A percentile compares a stretch with the other conserved stretches of the same genome.
phyloP scores from a whole-genome alignment of 2,113 vertebrate genomes.

The Ivindomyrus marchei region DNA sequence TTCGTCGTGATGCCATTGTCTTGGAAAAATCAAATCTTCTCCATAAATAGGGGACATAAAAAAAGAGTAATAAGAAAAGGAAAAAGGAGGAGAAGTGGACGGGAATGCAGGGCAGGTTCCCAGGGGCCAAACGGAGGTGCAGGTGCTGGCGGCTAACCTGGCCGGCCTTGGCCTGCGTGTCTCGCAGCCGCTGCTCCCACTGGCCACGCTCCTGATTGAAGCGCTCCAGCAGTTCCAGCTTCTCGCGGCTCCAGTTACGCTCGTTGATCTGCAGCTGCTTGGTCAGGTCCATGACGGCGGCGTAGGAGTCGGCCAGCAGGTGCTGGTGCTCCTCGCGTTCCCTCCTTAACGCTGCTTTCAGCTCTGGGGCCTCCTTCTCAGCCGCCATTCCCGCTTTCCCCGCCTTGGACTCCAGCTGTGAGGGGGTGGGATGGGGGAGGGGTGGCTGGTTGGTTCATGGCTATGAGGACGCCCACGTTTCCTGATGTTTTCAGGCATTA shows the following conservation, averaged over 20 bases:
- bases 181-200: constrained; percentile 79
- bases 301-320: constrained; percentile 89
- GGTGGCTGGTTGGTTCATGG: not conserved
- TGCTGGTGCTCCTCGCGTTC: constrained; percentile 93
- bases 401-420: constrained; percentile 78
- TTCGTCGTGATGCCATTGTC: not conserved
- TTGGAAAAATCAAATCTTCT: not conserved
- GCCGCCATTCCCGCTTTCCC: constrained; percentile 58
- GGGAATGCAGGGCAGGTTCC: not conserved
- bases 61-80: not conserved
- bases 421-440: not conserved
- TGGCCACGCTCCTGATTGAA: constrained; percentile 84
- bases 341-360: constrained; percentile 79
- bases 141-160: constrained; percentile 53
- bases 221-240: constrained; percentile 81
- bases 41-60: not conserved
- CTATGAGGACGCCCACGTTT: not conserved
- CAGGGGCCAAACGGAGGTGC: not conserved
- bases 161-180: constrained; percentile 72
- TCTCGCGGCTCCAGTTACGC: constrained; percentile 92
- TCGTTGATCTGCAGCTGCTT: constrained; percentile 91
- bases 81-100: not conserved
- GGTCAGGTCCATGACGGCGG: constrained; percentile 91
- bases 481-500: not conserved
- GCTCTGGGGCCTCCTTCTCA: constrained; percentile 69